A percentile compares a stretch with the other conserved stretches of the same genome.
Evolutionary conservation across 2,888 invertebrate genomes (phyloP).

Genomic region (Rutpela maculata): DNA sequence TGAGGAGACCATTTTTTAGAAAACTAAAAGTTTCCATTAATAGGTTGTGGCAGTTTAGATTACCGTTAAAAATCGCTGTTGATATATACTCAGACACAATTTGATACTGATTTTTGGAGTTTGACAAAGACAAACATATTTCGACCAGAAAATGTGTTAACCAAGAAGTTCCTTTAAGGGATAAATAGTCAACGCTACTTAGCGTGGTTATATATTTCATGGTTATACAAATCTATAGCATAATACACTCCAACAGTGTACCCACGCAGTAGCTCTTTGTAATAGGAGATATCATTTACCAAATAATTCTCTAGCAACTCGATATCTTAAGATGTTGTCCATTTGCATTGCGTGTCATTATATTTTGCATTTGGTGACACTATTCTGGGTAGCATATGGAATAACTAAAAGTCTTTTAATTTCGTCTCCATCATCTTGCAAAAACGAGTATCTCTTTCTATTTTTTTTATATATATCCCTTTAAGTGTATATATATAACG

Average conservation of each 20-base stretch:
- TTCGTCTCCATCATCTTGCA: not conserved
- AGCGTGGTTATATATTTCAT: too few relatives aligned
- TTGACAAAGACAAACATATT: constrained; percentile 7
- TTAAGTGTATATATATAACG: constrained; percentile 12
- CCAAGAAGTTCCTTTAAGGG: not conserved
- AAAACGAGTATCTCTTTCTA: constrained; percentile 5
- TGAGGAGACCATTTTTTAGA: not conserved
- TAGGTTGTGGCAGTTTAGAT: not conserved
- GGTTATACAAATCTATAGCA: not conserved
- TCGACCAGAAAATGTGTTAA: constrained; percentile 14
- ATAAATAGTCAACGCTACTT: not conserved
- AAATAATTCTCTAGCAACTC: too few relatives aligned
- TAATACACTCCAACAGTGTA: too few relatives aligned
- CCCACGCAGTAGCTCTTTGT: too few relatives aligned
- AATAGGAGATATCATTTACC: too few relatives aligned
- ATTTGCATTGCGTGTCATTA: not conserved
- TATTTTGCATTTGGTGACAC: too few relatives aligned
- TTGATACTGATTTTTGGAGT: too few relatives aligned
- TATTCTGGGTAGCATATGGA: too few relatives aligned
- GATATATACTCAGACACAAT: not conserved
- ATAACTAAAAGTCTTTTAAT: not conserved
- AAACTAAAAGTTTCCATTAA: not conserved
- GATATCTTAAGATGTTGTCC: too few relatives aligned
- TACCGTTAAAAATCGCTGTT: not conserved
- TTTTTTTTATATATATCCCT: constrained; percentile 20